Base-by-base conservation (phyloP, 2,797 vertebrate genomes). In the Craterocephalus amniculus region DNA sequence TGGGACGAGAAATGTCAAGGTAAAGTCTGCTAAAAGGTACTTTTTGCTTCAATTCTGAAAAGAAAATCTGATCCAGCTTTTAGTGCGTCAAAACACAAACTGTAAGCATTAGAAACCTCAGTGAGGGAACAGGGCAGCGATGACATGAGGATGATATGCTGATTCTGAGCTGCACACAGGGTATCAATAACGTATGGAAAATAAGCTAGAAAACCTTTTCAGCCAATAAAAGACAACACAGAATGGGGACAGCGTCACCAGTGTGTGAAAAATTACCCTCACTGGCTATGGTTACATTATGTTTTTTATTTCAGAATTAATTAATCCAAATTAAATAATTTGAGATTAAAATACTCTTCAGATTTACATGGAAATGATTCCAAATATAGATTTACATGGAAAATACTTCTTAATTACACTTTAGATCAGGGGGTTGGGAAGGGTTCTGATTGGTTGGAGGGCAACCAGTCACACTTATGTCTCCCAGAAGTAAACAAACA, bases 1-100 rank as follows among this genome's bases (percentile, higher is more conserved):
- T 71, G 67, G 32, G 54, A 76, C 27, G 49, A 83, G 43, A 69
- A 74, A 70, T 43, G 63, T 72, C 71, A 77, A 29, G 1, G 34
- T n/a, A 22, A 5, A 40, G 13, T 27, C 38, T 16, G 51, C 0
- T 2, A 49, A 49, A 49, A n/a, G 6, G 16, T 6, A 22, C 2
- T 27, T 52, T 51, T 43, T 27, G 16, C 26, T 27, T 29, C 26
- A 27, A 26, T 18, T 27, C 13, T 27, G 26, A 18, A 52, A 26
- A 52, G 11, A 14, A 26, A 52, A 27, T 7, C 43, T 6, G 8
- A 18, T 43, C 38, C 40, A 20, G 13, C 16, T 43, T 10, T 12
- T 36, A 36, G 35, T 36, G 13, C 13, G 5, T 31, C 2, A 31
- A 2, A 31, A 31, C 5, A 5, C 29, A 31, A 31, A 31, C 29